Base-by-base conservation (phyloP, 2,113 vertebrate genomes). In the Marmota monax region DNA sequence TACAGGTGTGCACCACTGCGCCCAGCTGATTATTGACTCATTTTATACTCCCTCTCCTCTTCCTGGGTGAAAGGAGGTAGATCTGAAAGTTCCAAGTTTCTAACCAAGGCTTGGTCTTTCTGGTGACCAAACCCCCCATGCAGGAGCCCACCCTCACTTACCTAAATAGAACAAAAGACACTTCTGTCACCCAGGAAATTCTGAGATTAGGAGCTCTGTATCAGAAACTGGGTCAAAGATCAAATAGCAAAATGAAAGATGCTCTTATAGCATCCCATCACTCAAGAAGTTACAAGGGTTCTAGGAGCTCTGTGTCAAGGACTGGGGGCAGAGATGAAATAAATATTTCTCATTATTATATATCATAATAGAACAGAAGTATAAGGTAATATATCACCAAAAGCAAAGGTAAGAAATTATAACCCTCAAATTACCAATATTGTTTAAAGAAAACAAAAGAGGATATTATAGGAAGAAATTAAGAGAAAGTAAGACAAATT, bases 391-490 rank as follows among this genome's bases (percentile, higher is more conserved):
- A 63, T 34, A 17, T 88, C 13, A 51, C 13, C 39, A 42, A 76
- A 67, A 78, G 67, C 27, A 56, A 94, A 94, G 16, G 20, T 42
- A 89, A 48, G 16, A 82, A 94, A 53, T 83, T 56, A 48, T 69
- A 90, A 77, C 77, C 32, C 14, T 94, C 22, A 90, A 58, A 84
- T 84, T 76, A 94, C 14, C 83, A 70, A 78, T 95, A 48, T 48
- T 42, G 1, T 11, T 78, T 77, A 63, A 39, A 94, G 63, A 34
- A 25, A 34, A n/a, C 61, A 14, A 56, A 82, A 73, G 5, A 23
- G 39, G 9, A 78, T 39, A 48, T 53, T 42, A 9, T 70, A 85
- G 61, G 78, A 84, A 79, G 53, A 90, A 70, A 51, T 42, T 89
- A 84, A 65, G 45, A 69, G 51, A 23, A 56, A 94, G 37, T 37